Conservation (phyloP, 1,140 invertebrate genomes). For the Trichonephila clavipes region DNA sequence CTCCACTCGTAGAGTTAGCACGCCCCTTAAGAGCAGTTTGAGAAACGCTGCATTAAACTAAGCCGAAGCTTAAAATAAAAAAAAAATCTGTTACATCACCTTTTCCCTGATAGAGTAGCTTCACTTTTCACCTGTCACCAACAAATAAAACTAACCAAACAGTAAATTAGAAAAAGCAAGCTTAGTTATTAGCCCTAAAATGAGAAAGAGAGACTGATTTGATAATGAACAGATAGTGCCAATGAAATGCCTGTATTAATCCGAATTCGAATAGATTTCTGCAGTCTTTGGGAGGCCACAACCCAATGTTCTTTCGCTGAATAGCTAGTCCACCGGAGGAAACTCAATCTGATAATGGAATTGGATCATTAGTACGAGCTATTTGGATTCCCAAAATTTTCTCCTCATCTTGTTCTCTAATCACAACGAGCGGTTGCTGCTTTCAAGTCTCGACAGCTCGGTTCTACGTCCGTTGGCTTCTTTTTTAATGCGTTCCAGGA, state of each 20-base stretch:
- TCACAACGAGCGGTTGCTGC: constrained; percentile 39
- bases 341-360: constrained; percentile 70
- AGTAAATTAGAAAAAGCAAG: too few species aligned
- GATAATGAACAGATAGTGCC: too few species aligned
- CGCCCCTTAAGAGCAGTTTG: too few species aligned
- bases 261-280: background rate
- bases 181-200: too few species aligned
- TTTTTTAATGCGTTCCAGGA: constrained; percentile 23
- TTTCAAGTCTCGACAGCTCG: constrained; percentile 11
- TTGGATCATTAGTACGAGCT: constrained; percentile 61
- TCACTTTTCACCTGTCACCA: too few species aligned
- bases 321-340: constrained; percentile 48
- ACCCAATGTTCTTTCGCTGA: constrained; percentile 61
- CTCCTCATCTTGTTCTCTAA: constrained; percentile 44
- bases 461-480: background rate
- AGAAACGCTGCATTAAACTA: too few species aligned
- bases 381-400: constrained; percentile 61
- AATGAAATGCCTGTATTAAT: background rate
- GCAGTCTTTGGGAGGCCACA: background rate
- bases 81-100: too few species aligned
- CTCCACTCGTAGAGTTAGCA: too few species aligned
- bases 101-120: too few species aligned
- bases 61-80: too few species aligned
- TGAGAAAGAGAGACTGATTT: too few species aligned
- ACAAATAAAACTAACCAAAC: too few species aligned